phyloP scores from a whole-genome alignment of 2,888 invertebrate genomes.

The Balanococcus diminutus region DNA sequence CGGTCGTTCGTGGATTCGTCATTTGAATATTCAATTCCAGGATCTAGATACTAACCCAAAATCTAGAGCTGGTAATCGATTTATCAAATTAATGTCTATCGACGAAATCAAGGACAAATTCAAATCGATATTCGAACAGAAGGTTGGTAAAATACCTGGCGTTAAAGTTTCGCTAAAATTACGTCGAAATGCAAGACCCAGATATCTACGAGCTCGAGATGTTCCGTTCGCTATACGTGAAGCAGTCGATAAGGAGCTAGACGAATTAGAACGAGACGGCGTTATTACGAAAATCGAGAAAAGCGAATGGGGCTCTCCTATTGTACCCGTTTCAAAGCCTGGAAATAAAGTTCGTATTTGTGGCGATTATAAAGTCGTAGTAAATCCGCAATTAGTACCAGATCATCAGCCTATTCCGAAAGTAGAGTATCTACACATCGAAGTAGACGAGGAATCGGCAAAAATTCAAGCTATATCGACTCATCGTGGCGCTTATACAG shows the following conservation, averaged over 20 bases:
- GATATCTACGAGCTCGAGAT: slow-evolving; percentile 56
- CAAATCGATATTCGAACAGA: not conserved
- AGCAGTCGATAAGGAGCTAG: slow-evolving; percentile 56
- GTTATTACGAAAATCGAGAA: slow-evolving; percentile 51
- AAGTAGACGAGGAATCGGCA: slow-evolving; percentile 35
- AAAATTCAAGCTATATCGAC: slow-evolving; percentile 58
- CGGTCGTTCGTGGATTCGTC: not conserved
- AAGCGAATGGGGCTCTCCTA: slow-evolving; percentile 57
- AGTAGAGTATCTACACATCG: slow-evolving; percentile 57
- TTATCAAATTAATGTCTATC: not conserved
- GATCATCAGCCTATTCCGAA: slow-evolving; percentile 57
- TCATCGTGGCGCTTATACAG: slow-evolving; percentile 58
- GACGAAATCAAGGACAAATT: not conserved
- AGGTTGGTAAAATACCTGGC: too few species aligned
- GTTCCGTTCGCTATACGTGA: slow-evolving; percentile 55
- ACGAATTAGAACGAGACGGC: slow-evolving; percentile 44
- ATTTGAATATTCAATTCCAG: not conserved
- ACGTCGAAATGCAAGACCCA: slow-evolving; percentile 58
- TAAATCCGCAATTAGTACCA: slow-evolving; percentile 57
- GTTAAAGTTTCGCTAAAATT: too few species aligned
- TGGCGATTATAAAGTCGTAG: slow-evolving; percentile 58
- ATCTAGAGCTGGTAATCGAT: not conserved
- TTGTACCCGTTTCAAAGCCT: slow-evolving; percentile 44
- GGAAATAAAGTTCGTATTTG: slow-evolving; percentile 54
- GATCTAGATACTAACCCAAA: not conserved